Evolutionary conservation across 2,888 invertebrate species (phyloP).

Genomic region (Xanthorhoe designata): DNA sequence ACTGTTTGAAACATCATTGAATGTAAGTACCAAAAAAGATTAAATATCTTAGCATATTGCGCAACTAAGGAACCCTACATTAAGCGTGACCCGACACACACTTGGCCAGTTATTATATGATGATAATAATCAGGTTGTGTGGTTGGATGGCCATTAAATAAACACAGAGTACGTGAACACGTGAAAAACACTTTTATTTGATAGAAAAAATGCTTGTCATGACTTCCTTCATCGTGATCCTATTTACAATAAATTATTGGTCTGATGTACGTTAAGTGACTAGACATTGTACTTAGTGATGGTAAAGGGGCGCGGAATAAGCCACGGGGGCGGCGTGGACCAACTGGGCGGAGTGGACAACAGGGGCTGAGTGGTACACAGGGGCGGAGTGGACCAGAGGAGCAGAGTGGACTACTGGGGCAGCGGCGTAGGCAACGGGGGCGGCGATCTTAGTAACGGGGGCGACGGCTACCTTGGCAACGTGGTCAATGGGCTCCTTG

Average conservation of each 20-base stretch:
- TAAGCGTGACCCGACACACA: no score
- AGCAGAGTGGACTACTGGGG: slow-evolving; percentile 58
- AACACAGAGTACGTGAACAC: slow-evolving; percentile 23
- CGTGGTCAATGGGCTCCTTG: slow-evolving; percentile 69
- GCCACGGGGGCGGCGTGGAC: slow-evolving; percentile 48
- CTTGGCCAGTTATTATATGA: no score
- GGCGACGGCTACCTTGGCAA: slow-evolving; percentile 53
- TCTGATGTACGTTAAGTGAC: slow-evolving; percentile 12
- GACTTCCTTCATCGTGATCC: slow-evolving; percentile 1
- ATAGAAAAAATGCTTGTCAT: slow-evolving; percentile 17
- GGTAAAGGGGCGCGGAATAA: slow-evolving; percentile 26
- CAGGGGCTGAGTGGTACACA: slow-evolving; percentile 26
- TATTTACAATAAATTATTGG: slow-evolving; percentile 22
- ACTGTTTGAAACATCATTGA: no score
- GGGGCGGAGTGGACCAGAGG: slow-evolving; percentile 51
- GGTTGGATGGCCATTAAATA: neutral
- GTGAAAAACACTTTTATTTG: slow-evolving; percentile 36
- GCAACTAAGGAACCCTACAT: no score
- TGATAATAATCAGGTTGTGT: no score
- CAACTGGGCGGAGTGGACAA: slow-evolving; percentile 44
- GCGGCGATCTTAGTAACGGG: slow-evolving; percentile 47
- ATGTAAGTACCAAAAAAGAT: no score
- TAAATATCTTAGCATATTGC: no score
- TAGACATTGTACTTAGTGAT: slow-evolving; percentile 29
- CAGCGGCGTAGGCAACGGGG: slow-evolving; percentile 57